phyloP scores from a whole-genome alignment of 2,113 vertebrate genomes.

The Danionella cerebrum region DNA sequence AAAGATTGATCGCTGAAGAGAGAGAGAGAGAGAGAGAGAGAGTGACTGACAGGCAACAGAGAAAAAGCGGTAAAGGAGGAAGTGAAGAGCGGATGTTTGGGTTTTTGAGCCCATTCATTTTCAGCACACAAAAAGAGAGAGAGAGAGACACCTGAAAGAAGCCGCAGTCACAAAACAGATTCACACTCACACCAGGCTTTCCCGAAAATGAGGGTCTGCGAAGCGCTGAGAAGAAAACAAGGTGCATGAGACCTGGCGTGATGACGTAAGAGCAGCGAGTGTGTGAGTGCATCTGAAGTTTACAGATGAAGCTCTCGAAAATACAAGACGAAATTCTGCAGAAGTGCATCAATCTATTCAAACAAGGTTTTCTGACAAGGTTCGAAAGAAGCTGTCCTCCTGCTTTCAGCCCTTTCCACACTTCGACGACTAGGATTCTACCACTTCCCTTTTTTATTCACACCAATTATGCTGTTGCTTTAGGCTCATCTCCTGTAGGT shows the following conservation, averaged over 20 bases:
- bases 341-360: too few species aligned
- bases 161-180: slow-evolving; percentile 55
- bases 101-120: slow-evolving; percentile 70
- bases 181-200: slow-evolving; percentile 57
- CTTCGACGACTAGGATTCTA: too few species aligned
- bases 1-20: slow-evolving; percentile 15
- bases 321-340: too few species aligned
- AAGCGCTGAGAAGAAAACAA: slow-evolving; percentile 55
- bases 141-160: slow-evolving; percentile 67
- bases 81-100: slow-evolving; percentile 70
- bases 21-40: slow-evolving; percentile 24
- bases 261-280: slow-evolving; percentile 61
- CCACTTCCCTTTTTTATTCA: too few species aligned
- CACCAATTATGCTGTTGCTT: too few species aligned
- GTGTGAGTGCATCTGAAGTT: too few species aligned
- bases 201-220: slow-evolving; percentile 63
- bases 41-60: slow-evolving; percentile 38
- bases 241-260: slow-evolving; percentile 41
- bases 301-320: too few species aligned
- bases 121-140: slow-evolving; percentile 49
- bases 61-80: slow-evolving; percentile 66
- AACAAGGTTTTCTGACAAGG: too few species aligned
- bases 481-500: too few species aligned
- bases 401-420: too few species aligned
- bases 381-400: too few species aligned